These are phyloP conservation scores for Hylaeus anthracinus DNA, from an alignment of 1,140 invertebrate genomes.

Conservation along the genomic window DNA sequence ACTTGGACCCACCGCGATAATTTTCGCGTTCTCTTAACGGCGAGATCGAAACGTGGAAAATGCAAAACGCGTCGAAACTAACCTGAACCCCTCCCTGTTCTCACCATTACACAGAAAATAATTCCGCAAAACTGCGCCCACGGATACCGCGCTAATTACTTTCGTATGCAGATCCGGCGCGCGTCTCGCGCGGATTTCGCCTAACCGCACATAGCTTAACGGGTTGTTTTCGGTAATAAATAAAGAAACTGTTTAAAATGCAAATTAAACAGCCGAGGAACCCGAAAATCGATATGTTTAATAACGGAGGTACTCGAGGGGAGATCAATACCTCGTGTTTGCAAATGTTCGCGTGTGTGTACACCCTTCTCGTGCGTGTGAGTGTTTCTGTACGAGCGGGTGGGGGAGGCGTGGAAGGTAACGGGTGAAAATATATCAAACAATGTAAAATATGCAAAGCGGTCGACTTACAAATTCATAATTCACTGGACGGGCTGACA, in stretches of 20 bases:
- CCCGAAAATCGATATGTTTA: conserved; percentile 36
- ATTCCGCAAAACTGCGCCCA: conserved; percentile 6
- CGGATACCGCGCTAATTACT: conserved; percentile 23
- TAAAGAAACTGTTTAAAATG: conserved; percentile 41
- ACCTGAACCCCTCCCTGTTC: too few relatives aligned
- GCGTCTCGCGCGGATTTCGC: not conserved
- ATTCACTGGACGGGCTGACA: not conserved
- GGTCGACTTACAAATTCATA: conserved; percentile 25
- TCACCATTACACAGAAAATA: not conserved
- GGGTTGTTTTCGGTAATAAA: conserved; percentile 32
- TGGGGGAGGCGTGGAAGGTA: not conserved
- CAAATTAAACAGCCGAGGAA: conserved; percentile 31
- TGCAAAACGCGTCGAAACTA: not conserved
- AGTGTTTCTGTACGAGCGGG: not conserved
- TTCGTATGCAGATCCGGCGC: conserved; percentile 10
- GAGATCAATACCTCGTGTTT: not conserved
- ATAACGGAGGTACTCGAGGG: not conserved
- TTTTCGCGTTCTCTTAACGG: not conserved
- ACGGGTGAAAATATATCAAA: conserved; percentile 1
- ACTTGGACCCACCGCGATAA: not conserved
- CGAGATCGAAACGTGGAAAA: not conserved
- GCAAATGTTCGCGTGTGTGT: too few relatives aligned
- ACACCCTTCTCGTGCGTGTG: too few relatives aligned
- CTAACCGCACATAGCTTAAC: not conserved
- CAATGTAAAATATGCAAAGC: conserved; percentile 35